phyloP scores from a whole-genome alignment of 1,140 invertebrate genomes.

The Hermetia illucens region DNA sequence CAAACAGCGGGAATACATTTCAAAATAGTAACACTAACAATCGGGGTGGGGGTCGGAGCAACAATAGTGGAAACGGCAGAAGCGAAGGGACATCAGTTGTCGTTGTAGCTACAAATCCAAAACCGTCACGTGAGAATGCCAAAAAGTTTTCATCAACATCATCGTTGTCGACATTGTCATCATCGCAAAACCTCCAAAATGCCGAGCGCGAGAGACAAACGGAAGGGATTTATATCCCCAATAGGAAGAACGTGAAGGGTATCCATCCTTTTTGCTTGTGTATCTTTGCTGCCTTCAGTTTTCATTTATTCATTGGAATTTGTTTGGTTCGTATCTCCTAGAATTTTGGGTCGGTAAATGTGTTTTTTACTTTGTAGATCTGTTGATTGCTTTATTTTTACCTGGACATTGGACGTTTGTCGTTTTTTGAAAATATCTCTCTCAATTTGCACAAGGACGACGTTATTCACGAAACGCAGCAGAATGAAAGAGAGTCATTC shows the following conservation, averaged over 20 bases:
- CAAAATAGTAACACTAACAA: too few relatives aligned
- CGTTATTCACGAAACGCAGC: too few relatives aligned
- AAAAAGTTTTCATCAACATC: constrained; percentile 22
- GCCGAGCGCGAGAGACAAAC: constrained; percentile 6
- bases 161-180: neutral
- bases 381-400: neutral
- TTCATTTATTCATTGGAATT: too few relatives aligned
- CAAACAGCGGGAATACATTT: neutral
- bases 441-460: too few relatives aligned
- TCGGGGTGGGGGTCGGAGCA: neutral
- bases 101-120: constrained; percentile 9
- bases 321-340: too few relatives aligned
- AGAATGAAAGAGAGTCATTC: too few relatives aligned
- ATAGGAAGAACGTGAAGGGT: constrained; percentile 17
- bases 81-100: neutral
- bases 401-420: neutral
- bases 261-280: constrained; percentile 8
- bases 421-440: neutral
- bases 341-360: too few relatives aligned
- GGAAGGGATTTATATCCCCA: constrained; percentile 3
- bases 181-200: constrained; percentile 5
- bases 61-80: neutral
- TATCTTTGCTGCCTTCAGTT: too few relatives aligned
- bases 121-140: constrained; percentile 17
- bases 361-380: neutral